Percentiles rank a stretch among this genome's conserved stretches.
Evolutionary conservation across 2,797 vertebrate species (phyloP).

Genomic region (Knipowitschia caucasica): DNA sequence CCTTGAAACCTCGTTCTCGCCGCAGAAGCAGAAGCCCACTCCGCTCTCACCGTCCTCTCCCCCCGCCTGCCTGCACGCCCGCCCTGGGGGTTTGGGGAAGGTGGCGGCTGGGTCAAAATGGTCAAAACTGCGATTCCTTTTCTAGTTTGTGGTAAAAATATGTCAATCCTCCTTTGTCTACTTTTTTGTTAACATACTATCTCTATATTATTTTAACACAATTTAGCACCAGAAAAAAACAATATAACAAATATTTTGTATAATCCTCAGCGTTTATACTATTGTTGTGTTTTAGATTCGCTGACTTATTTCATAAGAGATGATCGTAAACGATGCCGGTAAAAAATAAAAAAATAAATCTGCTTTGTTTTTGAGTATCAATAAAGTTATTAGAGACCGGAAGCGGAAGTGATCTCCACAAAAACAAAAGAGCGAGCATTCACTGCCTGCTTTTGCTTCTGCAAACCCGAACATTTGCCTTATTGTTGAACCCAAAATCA

Average conservation of each 20-base stretch:
- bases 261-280: too few species aligned
- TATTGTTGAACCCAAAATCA: background rate
- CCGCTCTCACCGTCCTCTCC: background rate
- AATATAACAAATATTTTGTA: too few species aligned
- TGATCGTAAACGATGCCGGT: too few species aligned
- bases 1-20: constrained; percentile 70
- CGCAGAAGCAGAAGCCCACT: constrained; percentile 40
- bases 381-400: constrained; percentile 60
- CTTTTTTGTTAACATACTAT: too few species aligned
- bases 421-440: background rate
- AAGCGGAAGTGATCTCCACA: constrained; percentile 49
- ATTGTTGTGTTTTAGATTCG: too few species aligned
- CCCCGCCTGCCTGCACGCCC: constrained; percentile 28
- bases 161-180: background rate
- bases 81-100: constrained; percentile 16
- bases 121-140: background rate
- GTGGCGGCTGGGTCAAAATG: constrained; percentile 20
- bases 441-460: background rate
- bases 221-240: too few species aligned
- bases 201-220: too few species aligned
- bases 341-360: background rate
- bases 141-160: background rate
- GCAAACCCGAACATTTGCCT: background rate
- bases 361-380: background rate
- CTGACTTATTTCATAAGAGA: too few species aligned